Percentiles rank a stretch among this genome's conserved stretches.
phyloP scores from a whole-genome alignment of 1,140 invertebrate species.

The Venturia canescens region DNA sequence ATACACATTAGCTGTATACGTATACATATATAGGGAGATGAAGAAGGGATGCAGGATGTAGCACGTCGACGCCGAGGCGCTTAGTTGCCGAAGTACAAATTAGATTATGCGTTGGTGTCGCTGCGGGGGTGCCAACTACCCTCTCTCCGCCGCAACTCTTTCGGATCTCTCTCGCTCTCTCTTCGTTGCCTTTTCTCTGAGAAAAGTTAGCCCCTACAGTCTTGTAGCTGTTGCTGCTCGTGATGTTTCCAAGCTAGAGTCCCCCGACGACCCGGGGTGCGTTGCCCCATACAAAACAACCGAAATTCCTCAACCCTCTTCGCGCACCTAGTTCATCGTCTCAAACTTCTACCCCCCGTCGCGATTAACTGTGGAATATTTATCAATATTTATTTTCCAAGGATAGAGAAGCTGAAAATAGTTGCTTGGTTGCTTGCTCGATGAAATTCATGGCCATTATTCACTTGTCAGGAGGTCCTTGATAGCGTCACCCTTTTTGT shows the following conservation, averaged over 20 bases:
- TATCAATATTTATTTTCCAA: slow-evolving; percentile 60
- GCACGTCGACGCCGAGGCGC: slow-evolving; percentile 44
- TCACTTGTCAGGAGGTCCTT: slow-evolving; percentile 10
- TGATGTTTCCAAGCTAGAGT: slow-evolving; percentile 15
- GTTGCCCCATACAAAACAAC: background rate
- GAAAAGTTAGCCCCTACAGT: slow-evolving; percentile 54
- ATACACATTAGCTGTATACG: background rate
- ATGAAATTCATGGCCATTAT: slow-evolving; percentile 43
- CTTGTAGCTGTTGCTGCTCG: slow-evolving; percentile 21
- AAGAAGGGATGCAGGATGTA: slow-evolving; percentile 15
- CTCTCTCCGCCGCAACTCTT: background rate
- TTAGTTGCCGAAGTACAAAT: slow-evolving; percentile 56
- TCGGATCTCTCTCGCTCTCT: too few species aligned
- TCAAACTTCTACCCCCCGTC: slow-evolving; percentile 17
- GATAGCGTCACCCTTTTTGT: background rate
- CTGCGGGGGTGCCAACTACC: slow-evolving; percentile 45
- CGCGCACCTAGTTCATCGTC: background rate
- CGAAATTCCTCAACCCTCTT: background rate
- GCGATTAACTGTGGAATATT: slow-evolving; percentile 55
- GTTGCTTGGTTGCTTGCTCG: background rate
- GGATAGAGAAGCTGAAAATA: slow-evolving; percentile 32
- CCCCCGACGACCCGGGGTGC: slow-evolving; percentile 9
- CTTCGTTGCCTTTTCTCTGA: slow-evolving; percentile 29
- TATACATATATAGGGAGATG: background rate
- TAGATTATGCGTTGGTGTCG: slow-evolving; percentile 59